Conservation (phyloP, 2,888 invertebrate species). For the Schrankia costaestrigalis region DNA sequence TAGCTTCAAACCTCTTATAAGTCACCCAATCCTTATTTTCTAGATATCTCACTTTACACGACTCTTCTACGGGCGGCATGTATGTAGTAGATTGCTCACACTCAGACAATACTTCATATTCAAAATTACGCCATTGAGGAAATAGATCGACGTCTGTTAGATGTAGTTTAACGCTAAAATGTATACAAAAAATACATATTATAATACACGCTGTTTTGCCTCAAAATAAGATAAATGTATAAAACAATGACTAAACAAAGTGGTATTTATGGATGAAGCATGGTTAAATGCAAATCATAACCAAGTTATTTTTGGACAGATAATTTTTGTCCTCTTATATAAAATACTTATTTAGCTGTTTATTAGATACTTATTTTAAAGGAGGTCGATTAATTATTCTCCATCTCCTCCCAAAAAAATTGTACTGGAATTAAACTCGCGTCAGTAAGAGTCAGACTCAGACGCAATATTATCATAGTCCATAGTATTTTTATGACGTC, state of each 20-base stretch:
- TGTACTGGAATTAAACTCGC: too few relatives aligned
- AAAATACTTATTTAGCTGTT: too few relatives aligned
- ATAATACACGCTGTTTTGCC: background rate
- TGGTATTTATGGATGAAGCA: too few relatives aligned
- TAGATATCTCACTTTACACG: conserved; percentile 71
- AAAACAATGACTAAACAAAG: background rate
- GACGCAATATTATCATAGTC: too few relatives aligned
- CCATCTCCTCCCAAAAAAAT: too few relatives aligned
- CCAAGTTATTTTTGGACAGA: too few relatives aligned
- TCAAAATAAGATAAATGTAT: background rate
- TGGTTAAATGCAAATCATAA: too few relatives aligned
- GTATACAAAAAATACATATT: background rate
- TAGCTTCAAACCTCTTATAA: conserved; percentile 30
- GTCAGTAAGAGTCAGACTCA: too few relatives aligned
- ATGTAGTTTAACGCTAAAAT: conserved; percentile 50
- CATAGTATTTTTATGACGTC: too few relatives aligned
- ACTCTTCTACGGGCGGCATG: conserved; percentile 75
- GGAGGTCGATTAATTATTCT: too few relatives aligned
- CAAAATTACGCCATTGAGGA: conserved; percentile 50
- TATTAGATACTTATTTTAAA: too few relatives aligned
- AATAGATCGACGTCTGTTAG: conserved; percentile 57
- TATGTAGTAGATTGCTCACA: conserved; percentile 61
- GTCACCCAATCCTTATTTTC: conserved; percentile 27
- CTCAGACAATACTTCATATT: conserved; percentile 54
- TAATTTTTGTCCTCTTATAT: too few relatives aligned